Evolutionary conservation across 2,888 invertebrate species (phyloP).

Genomic region (Caenorhabditis sp.): DNA sequence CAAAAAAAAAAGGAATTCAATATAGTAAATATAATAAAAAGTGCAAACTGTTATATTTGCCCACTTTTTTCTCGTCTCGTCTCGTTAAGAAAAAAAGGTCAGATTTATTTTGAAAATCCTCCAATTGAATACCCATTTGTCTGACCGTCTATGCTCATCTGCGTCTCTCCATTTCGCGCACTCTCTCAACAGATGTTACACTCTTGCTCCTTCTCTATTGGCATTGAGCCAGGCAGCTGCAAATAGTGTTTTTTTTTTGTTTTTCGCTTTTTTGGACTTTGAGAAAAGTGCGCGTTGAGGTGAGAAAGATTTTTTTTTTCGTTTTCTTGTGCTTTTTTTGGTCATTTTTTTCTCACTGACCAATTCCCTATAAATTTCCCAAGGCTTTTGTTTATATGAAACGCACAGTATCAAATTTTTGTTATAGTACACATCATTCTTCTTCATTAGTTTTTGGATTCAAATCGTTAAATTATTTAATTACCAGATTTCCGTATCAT

Average conservation of each 20-base stretch:
- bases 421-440: too few species aligned
- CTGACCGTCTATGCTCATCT: background rate
- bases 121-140: background rate
- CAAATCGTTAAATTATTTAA: too few species aligned
- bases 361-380: too few species aligned
- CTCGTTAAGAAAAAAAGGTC: background rate
- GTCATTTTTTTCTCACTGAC: too few species aligned
- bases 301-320: slow-evolving; percentile 3
- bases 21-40: slow-evolving; percentile 12
- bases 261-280: background rate
- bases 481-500: too few species aligned
- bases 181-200: slow-evolving; percentile 6
- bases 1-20: background rate
- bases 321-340: slow-evolving; percentile 11
- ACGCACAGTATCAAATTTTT: too few species aligned
- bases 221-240: slow-evolving; percentile 8
- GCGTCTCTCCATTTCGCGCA: background rate
- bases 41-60: slow-evolving; percentile 2
- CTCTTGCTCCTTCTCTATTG: slow-evolving; percentile 4
- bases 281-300: background rate
- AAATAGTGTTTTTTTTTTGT: slow-evolving; percentile 26
- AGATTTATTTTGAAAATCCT: background rate
- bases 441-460: too few species aligned
- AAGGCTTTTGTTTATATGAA: too few species aligned
- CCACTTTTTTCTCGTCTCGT: slow-evolving; percentile 24